These are phyloP conservation scores for Epinotia brunnichana DNA, from an alignment of 2,888 invertebrate species.

Conservation along the genomic window DNA sequence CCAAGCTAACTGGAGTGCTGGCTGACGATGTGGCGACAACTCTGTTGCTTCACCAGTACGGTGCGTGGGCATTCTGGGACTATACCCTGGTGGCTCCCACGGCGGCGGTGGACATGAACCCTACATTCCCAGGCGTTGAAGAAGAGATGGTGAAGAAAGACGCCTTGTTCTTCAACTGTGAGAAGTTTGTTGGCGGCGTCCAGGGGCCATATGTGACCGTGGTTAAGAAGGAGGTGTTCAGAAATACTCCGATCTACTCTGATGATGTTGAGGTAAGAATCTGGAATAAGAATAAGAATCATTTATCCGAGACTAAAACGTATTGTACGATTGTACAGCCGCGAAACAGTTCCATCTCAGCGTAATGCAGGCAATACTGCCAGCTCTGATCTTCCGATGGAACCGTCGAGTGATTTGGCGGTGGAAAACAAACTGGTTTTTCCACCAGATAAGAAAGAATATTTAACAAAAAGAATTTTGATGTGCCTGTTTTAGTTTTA, in stretches of 20 bases:
- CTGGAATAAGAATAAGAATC: too few relatives aligned
- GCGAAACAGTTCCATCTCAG: too few relatives aligned
- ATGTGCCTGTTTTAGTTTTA: too few relatives aligned
- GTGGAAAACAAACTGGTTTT: too few relatives aligned
- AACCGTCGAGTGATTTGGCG: too few relatives aligned
- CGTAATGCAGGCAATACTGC: too few relatives aligned
- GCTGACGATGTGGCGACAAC: slow-evolving; percentile 93
- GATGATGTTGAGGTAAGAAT: slow-evolving; percentile 76
- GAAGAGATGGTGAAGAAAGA: slow-evolving; percentile 92
- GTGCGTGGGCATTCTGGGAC: slow-evolving; percentile 95
- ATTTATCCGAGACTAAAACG: too few relatives aligned
- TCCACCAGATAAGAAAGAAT: too few relatives aligned
- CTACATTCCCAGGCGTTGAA: slow-evolving; percentile 86
- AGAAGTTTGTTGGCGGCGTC: slow-evolving; percentile 95
- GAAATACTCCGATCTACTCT: slow-evolving; percentile 67
- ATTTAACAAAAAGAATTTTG: too few relatives aligned
- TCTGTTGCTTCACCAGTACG: slow-evolving; percentile 90
- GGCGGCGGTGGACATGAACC: slow-evolving; percentile 92
- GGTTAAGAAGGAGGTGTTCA: slow-evolving; percentile 80
- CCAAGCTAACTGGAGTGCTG: slow-evolving; percentile 94
- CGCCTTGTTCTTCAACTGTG: slow-evolving; percentile 94
- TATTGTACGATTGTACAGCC: too few relatives aligned
- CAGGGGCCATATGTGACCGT: slow-evolving; percentile 90
- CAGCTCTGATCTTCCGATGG: too few relatives aligned
- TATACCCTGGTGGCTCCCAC: slow-evolving; percentile 93